phyloP scores from a whole-genome alignment of 2,113 vertebrate genomes.

The Anoura caudifer region DNA sequence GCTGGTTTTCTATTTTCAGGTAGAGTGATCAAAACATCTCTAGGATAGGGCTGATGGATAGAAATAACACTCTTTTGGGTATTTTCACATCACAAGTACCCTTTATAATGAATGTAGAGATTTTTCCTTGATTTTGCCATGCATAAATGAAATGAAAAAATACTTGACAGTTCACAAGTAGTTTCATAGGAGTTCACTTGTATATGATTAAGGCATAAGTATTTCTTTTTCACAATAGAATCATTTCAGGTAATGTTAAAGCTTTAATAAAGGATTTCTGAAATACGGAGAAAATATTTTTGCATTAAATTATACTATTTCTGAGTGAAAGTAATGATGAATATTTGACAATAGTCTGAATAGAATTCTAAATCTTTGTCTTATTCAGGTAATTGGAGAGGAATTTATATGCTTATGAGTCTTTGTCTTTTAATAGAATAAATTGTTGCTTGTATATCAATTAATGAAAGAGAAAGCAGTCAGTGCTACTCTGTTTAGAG shows the following conservation, averaged over 20 bases:
- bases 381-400: background rate
- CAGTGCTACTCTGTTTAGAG: background rate
- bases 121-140: background rate
- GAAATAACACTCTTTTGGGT: background rate
- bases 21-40: background rate
- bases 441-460: background rate
- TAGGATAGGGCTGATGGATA: rapidly evolving
- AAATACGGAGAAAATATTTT: background rate
- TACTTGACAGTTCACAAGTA: background rate
- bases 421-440: background rate
- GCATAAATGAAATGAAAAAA: background rate
- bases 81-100: background rate
- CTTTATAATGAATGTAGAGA: background rate
- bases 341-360: background rate
- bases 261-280: background rate
- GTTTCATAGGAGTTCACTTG: background rate
- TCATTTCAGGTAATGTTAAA: background rate
- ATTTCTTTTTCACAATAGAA: background rate
- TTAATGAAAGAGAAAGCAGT: background rate
- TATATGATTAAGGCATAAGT: background rate
- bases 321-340: background rate
- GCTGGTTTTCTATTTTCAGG: background rate
- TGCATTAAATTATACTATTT: background rate
- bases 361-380: background rate
- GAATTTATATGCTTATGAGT: background rate